Evolutionary conservation across 2,797 vertebrate genomes (phyloP), one percentile per base, ranked within the genome.

Genomic region (Coilia nasus): DNA sequence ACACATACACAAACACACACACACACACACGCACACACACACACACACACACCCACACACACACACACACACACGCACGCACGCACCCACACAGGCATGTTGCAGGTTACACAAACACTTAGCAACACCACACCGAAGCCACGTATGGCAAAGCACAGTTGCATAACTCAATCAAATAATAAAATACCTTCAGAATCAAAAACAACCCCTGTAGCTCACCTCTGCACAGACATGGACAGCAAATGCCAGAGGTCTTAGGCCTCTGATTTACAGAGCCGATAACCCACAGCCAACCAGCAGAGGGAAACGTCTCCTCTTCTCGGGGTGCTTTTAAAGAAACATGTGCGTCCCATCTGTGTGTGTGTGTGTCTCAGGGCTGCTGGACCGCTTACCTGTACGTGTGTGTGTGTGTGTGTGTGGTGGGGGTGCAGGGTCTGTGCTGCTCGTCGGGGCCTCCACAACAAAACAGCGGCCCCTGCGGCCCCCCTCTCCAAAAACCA

Each of bases 391-490:
- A 54, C 50, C 50, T 54, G 9, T 75, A 31, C 19, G 1, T 41
- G 67, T 75, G 67, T 64, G 62, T 64, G 62, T 15, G 23, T 67
- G 23, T 67, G 25, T 31, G 62, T 67, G 62, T 67, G 35, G 23
- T 12, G 11, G 89, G 89, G 85, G 88, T 85, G 89, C 87, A 85
- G 92, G 87, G 88, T 89, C 89, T 91, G 91, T 91, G 84, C 90
- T 80, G 81, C 0, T 10, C 85, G 87, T 86, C 84, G 59, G 1
- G 86, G 92, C 93, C 92, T 93, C 88, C 83, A 86, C 92, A 90
- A 91, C 91, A 95, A 94, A 94, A 95, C 91, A 95, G 93, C 15
- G 83, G 86, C 88, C 2, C 12, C 57, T 91, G 92, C 88, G 90
- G 88, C 90, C 90, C 67, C 57, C 71, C 71, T 14, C 71, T 78